A percentile compares a stretch with the other conserved stretches of the same genome.
phyloP scores from a whole-genome alignment of 1,140 invertebrate genomes.

The Saccostrea echinata region DNA sequence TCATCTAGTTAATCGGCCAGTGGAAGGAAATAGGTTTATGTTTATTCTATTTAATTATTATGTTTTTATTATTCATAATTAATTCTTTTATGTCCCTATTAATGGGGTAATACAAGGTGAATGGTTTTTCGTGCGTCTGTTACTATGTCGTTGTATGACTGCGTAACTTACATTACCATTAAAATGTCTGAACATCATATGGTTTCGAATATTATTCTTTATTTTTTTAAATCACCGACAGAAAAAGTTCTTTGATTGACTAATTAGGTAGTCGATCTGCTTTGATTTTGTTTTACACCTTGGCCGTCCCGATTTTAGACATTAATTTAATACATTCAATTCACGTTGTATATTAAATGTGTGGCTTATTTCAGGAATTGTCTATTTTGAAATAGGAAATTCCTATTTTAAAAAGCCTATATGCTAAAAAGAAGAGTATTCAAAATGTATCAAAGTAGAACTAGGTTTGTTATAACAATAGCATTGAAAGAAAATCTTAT shows the following conservation, averaged over 20 bases:
- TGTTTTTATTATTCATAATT: constrained; percentile 36
- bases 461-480: background rate
- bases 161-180: background rate
- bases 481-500: too few relatives aligned
- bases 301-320: background rate
- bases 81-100: constrained; percentile 16
- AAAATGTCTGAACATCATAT: background rate
- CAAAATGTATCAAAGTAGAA: background rate
- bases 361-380: constrained; percentile 1
- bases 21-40: constrained; percentile 2
- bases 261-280: background rate
- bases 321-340: background rate
- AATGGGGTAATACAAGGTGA: constrained; percentile 18
- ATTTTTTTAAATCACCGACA: background rate
- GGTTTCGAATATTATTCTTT: background rate
- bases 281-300: background rate
- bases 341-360: background rate
- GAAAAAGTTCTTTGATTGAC: background rate
- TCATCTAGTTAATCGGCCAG: background rate
- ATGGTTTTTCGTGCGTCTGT: background rate
- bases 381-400: background rate
- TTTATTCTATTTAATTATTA: constrained; percentile 11
- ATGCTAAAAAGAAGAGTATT: background rate
- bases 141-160: background rate
- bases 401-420: background rate